Evolutionary conservation across 2,113 vertebrate species (phyloP).

Genomic region (Lates calcarifer): DNA sequence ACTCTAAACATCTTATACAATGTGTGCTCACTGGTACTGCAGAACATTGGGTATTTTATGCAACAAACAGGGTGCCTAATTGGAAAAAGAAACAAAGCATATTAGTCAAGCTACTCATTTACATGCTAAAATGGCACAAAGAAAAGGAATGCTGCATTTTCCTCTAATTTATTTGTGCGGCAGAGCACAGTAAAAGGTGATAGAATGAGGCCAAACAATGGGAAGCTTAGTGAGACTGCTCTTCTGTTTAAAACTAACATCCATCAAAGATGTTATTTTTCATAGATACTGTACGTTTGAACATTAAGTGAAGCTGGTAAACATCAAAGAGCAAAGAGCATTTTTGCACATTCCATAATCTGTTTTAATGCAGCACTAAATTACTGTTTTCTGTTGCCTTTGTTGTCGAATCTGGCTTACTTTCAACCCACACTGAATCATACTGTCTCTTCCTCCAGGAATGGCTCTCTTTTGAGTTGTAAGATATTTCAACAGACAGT

Average conservation of each 20-base stretch:
- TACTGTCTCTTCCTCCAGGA: constrained; percentile 45
- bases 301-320: constrained; percentile 40
- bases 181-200: constrained; percentile 66
- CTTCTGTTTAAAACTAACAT: constrained; percentile 55
- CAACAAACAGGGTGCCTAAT: constrained; percentile 42
- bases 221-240: constrained; percentile 37
- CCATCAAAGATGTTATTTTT: constrained; percentile 60
- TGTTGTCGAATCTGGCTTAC: constrained; percentile 67
- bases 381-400: constrained; percentile 50
- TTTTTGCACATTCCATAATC: constrained; percentile 59
- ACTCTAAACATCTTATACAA: constrained; percentile 28
- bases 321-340: constrained; percentile 64
- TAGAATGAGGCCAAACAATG: constrained; percentile 73
- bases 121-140: constrained; percentile 57
- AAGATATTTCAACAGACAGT: constrained; percentile 20
- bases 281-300: constrained; percentile 21
- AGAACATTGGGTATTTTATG: constrained; percentile 34
- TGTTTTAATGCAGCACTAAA: constrained; percentile 64
- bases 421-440: constrained; percentile 49
- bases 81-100: constrained; percentile 57
- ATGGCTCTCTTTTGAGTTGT: constrained; percentile 46
- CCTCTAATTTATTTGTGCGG: constrained; percentile 59
- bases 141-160: constrained; percentile 63
- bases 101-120: constrained; percentile 71
- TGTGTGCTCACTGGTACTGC: neutral